These are phyloP conservation scores for Megaleporinus macrocephalus DNA, from an alignment of 2,113 vertebrate species.

Conservation along the genomic window DNA sequence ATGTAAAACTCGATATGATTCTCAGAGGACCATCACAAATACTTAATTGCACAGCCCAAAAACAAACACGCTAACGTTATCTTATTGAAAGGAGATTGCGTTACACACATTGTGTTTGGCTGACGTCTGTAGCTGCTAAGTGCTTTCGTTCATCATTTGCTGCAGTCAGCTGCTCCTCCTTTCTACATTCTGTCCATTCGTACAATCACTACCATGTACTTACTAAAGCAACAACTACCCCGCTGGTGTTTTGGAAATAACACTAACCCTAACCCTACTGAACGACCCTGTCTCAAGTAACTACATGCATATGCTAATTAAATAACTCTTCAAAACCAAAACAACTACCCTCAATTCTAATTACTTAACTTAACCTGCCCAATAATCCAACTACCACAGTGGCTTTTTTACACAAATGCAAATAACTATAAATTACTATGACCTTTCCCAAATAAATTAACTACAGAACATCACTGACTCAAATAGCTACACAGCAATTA, in stretches of 20 bases:
- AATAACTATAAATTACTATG: no score
- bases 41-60: not conserved
- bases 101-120: not conserved
- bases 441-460: not conserved
- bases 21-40: constrained; percentile 44
- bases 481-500: not conserved
- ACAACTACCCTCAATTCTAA: no score
- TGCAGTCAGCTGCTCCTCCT: not conserved
- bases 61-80: not conserved
- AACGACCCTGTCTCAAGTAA: no score
- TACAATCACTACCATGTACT: no score
- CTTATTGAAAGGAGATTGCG: not conserved
- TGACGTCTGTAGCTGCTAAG: not conserved
- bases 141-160: not conserved
- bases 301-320: no score
- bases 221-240: no score
- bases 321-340: no score
- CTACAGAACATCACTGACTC: not conserved
- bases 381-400: not conserved
- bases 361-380: no score
- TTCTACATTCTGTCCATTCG: not conserved
- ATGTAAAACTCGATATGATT: constrained; percentile 13
- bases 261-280: no score
- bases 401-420: no score
- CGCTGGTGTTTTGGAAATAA: no score